Evolutionary conservation across 2,888 invertebrate genomes (phyloP), one percentile per base, ranked within the genome.

Genomic region (Liodrosophila aerea): DNA sequence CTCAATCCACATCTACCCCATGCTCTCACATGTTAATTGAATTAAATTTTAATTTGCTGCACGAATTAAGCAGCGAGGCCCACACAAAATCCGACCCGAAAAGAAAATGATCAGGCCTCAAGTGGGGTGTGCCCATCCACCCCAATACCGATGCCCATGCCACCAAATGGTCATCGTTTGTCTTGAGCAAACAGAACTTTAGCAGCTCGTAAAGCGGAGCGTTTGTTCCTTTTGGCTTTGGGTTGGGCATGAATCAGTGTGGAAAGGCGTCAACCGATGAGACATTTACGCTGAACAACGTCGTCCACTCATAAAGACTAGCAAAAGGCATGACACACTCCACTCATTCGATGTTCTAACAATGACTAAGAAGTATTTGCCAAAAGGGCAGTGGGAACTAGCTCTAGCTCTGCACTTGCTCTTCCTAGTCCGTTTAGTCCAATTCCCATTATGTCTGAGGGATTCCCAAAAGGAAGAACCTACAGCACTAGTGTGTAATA

Each of bases 31-130:
- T 50, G 69, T 58, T 78, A 85, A 78, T 78, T 78, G 80, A 78
- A 85, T 78, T 78, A 78, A 85, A 64, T 69, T 67, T 85, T 82
- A 77, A 75, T 82, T 78, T 74, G 64, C 60, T 46, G 52, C 62
- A 63, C 47, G 62, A 68, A 78, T 84, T 84, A 77, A 72, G 43
- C n/a, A n/a, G n/a, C n/a, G n/a, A n/a, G 50, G 36, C 37, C 27
- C 37, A 49, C 13, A 9, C 37, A 31, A 7, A 8, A 29, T 13
- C 39, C 33, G 7, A 56, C 39, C 43, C 40, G 39, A 41, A 57
- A 33, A 36, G 40, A 39, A 56, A 44, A 41, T 46, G 39, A 46
- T 51, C 44, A 33, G 58, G 47, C 64, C 49, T 65, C 67, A 65
- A 65, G 65, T 54, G 67, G 36, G 18, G 39, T 40, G 22, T 50